Evolutionary conservation across 2,113 vertebrate species (phyloP), one percentile per base, ranked within the genome.

Genomic region (Marmota flaviventris): DNA sequence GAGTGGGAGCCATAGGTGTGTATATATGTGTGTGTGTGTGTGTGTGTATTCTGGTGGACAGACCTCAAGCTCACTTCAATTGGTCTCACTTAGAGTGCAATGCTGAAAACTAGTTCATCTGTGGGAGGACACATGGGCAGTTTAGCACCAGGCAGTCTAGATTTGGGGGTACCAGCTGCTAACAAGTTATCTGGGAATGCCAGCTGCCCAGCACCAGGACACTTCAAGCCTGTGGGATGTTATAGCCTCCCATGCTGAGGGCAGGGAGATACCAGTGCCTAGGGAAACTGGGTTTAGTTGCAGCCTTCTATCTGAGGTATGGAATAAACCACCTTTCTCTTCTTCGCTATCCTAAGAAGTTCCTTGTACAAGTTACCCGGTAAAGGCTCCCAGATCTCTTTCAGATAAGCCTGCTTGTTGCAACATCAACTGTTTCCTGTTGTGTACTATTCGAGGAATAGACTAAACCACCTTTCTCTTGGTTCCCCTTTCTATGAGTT

Each of bases 121-220:
- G 18, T 69, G 65, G 61, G 32, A 58, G 25, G 51, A 67, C 5
- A 8, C 18, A 20, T 69, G 6, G 32, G 67, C 10, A 27, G 27
- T 29, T 58, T 56, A 69, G 67, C 85, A 77, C n/a, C 42, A 67
- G 67, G 20, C 25, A 77, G 79, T 92, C 58, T 85, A 45, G 42
- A 79, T 76, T 65, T 67, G 14, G 45, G 45, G 67, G 73, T 83
- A 42, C 42, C 75, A 77, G 79, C 69, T 95, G 4, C 48, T 72
- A 93, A 8, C 48, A 73, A 83, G 32, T 94, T 58, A 89, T 65
- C 84, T 85, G 29, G 91, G 69, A 29, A 82, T 85, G 37, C 22
- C 61, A 89, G 53, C 61, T 92, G 51, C 83, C 63, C 20, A 42
- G 42, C 4, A 22, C 20, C 32, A 34, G 48, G 10, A 63, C 3